phyloP scores from a whole-genome alignment of 2,888 invertebrate genomes.

The Hyposoter didymator region DNA sequence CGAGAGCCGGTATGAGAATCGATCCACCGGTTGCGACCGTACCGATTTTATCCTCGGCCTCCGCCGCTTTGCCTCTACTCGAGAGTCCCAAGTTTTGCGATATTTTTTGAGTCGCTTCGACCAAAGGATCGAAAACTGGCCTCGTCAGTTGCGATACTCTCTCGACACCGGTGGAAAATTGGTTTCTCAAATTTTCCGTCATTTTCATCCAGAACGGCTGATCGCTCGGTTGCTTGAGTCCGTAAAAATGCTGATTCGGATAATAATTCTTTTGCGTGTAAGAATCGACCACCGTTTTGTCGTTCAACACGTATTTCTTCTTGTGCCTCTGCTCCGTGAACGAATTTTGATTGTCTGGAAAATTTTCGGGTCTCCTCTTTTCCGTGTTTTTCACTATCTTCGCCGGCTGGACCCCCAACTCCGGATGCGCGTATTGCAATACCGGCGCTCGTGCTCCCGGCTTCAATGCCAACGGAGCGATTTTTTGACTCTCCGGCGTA shows the following conservation, averaged over 20 bases:
- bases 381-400: slow-evolving; percentile 84
- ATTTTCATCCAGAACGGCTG: slow-evolving; percentile 91
- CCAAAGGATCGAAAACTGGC: slow-evolving; percentile 89
- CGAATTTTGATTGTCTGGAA: slow-evolving; percentile 75
- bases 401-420: slow-evolving; percentile 91
- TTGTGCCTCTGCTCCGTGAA: slow-evolving; percentile 81
- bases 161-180: slow-evolving; percentile 89
- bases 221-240: slow-evolving; percentile 86
- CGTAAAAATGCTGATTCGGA: slow-evolving; percentile 84
- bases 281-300: slow-evolving; percentile 79
- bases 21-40: slow-evolving; percentile 87
- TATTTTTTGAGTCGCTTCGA: slow-evolving; percentile 92
- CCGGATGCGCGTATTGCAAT: slow-evolving; percentile 92
- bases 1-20: slow-evolving; percentile 89
- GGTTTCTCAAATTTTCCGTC: slow-evolving; percentile 90
- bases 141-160: slow-evolving; percentile 88
- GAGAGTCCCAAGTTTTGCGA: slow-evolving; percentile 91
- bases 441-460: slow-evolving; percentile 91
- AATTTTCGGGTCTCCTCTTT: slow-evolving; percentile 77
- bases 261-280: slow-evolving; percentile 81
- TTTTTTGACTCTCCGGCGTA: slow-evolving; percentile 86
- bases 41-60: slow-evolving; percentile 89
- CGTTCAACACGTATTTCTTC: slow-evolving; percentile 81
- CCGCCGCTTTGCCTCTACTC: slow-evolving; percentile 80
- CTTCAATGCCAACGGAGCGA: slow-evolving; percentile 87